These are phyloP conservation scores for Drosophila burlai DNA, from an alignment of 1,140 invertebrate species.

Conservation along the genomic window DNA sequence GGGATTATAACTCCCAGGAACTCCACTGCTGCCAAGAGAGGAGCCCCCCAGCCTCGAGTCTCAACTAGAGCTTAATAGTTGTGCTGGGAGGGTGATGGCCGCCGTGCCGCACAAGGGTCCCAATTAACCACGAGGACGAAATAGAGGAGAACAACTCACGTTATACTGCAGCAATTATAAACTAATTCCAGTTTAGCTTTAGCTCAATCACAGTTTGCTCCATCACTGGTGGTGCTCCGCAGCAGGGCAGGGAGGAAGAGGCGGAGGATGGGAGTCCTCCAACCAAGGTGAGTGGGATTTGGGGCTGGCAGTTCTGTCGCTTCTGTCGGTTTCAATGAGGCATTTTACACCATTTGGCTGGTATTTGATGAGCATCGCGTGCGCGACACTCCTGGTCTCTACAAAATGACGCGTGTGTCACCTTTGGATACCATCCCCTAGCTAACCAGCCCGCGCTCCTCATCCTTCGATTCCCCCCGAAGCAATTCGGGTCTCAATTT, in stretches of 20 bases:
- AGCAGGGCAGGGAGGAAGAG: not conserved
- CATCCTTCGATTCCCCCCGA: constrained; percentile 2
- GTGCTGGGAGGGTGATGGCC: not conserved
- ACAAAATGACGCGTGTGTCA: constrained; percentile 43
- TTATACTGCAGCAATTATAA: constrained; percentile 40
- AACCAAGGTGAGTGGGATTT: constrained; percentile 47
- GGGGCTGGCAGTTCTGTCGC: constrained; percentile 27
- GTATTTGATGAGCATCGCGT: constrained; percentile 71
- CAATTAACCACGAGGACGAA: constrained; percentile 39
- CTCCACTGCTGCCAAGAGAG: not conserved
- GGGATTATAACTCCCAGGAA: constrained; percentile 42
- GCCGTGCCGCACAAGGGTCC: constrained; percentile 12
- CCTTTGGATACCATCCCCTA: constrained; percentile 4
- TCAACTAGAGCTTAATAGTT: constrained; percentile 25
- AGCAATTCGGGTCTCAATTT: constrained; percentile 20
- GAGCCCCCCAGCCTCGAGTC: not conserved
- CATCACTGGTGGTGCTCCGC: constrained; percentile 25
- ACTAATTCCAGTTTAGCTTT: constrained; percentile 44
- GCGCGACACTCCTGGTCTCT: constrained; percentile 42
- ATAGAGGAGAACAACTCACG: constrained; percentile 13
- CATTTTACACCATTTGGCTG: constrained; percentile 78
- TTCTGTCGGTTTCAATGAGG: constrained; percentile 69
- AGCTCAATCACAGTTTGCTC: constrained; percentile 47
- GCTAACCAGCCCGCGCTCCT: not conserved
- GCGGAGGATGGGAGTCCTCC: not conserved